phyloP scores from a whole-genome alignment of 2,113 vertebrate genomes.

The Jaculus jaculus region DNA sequence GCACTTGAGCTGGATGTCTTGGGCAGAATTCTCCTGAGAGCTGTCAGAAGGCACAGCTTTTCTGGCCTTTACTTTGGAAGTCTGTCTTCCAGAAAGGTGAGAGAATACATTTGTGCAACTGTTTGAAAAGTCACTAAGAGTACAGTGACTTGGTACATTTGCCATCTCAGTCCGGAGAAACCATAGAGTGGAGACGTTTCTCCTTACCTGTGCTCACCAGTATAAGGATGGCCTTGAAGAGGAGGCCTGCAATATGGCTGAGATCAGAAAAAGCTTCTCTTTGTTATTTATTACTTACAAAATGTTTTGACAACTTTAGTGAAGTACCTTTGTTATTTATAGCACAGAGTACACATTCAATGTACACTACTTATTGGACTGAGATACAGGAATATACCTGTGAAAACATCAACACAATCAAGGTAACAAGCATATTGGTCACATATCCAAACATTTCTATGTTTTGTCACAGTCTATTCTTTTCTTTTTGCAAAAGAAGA shows the following conservation, averaged over 20 bases:
- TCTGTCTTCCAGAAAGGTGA: background rate
- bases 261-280: background rate
- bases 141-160: background rate
- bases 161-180: background rate
- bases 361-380: background rate
- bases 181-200: background rate
- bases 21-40: background rate
- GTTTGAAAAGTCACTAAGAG: background rate
- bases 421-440: background rate
- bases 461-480: background rate
- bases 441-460: background rate
- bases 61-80: background rate
- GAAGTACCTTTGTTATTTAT: background rate
- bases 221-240: background rate
- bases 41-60: no score
- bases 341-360: background rate
- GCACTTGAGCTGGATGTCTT: rapidly evolving
- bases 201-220: background rate
- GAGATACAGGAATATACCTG: background rate
- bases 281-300: background rate
- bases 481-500: background rate
- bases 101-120: background rate
- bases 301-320: background rate
- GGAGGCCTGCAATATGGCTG: background rate
- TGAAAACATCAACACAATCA: background rate